phyloP scores from a whole-genome alignment of 2,888 invertebrate genomes.

The Dusona sp. region DNA sequence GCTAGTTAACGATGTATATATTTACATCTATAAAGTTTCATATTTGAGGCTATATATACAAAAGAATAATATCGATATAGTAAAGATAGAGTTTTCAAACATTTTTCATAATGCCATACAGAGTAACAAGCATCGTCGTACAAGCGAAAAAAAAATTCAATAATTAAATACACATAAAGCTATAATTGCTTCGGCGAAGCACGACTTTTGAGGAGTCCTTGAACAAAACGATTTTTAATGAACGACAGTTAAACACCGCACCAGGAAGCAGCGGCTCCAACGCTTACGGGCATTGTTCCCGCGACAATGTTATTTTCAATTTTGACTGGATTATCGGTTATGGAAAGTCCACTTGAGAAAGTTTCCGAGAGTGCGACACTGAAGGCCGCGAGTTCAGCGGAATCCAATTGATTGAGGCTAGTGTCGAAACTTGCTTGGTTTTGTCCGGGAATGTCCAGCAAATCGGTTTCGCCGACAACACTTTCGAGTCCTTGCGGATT shows the following conservation, averaged over 20 bases:
- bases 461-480: background rate
- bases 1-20: background rate
- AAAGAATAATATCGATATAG: background rate
- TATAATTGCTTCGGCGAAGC: constrained; percentile 38
- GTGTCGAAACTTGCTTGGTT: constrained; percentile 49
- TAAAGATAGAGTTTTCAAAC: background rate
- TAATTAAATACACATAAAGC: constrained; percentile 22
- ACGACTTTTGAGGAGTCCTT: constrained; percentile 27
- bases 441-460: constrained; percentile 29
- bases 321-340: constrained; percentile 43
- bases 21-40: constrained; percentile 14
- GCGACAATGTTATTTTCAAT: constrained; percentile 26
- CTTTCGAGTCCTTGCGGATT: constrained; percentile 18
- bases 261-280: constrained; percentile 45
- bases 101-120: background rate
- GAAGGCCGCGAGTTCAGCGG: constrained; percentile 55
- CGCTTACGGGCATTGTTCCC: constrained; percentile 42
- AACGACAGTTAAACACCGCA: background rate
- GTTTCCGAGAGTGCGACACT: constrained; percentile 41
- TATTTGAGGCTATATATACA: constrained; percentile 2
- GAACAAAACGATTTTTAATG: background rate
- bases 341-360: constrained; percentile 42
- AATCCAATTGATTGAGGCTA: constrained; percentile 57
- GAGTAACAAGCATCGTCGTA: background rate
- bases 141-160: background rate